Conservation (phyloP, 2,888 invertebrate species). For the Dryococelus australis region DNA sequence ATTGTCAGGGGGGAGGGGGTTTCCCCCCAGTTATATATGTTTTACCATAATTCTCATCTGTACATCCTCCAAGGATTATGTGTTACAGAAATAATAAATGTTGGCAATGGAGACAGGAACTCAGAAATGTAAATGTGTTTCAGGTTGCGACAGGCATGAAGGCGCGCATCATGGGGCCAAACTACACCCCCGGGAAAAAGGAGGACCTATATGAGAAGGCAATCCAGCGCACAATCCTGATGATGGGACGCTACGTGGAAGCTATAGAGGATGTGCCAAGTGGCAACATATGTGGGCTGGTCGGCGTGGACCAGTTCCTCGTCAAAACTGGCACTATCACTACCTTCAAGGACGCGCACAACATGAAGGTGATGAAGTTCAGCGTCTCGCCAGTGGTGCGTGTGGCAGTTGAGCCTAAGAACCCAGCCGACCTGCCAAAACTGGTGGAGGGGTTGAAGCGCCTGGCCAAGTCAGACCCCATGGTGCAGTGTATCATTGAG, state of each 20-base stretch:
- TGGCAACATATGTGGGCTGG: conserved; percentile 99
- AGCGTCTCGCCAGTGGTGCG: conserved; percentile 99
- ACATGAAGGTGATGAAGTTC: conserved; percentile 99
- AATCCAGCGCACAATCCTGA: conserved; percentile 98
- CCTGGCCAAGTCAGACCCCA: conserved; percentile 99
- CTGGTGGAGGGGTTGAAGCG: conserved; percentile 98
- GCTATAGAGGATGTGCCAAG: conserved; percentile 99
- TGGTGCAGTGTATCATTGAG: conserved; percentile 99
- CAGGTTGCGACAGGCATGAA: conserved; percentile 45
- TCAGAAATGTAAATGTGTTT: not conserved
- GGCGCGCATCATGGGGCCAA: conserved; percentile 99
- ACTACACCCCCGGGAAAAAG: conserved; percentile 97
- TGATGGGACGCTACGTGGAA: conserved; percentile 99
- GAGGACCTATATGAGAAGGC: conserved; percentile 99
- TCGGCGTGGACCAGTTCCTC: conserved; percentile 99
- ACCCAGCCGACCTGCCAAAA: conserved; percentile 98
- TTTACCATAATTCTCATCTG: too few relatives aligned
- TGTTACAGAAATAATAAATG: too few relatives aligned
- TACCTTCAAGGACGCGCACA: conserved; percentile 99
- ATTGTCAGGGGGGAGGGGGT: too few relatives aligned
- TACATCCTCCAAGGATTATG: too few relatives aligned
- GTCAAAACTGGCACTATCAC: conserved; percentile 99
- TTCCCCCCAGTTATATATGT: not conserved
- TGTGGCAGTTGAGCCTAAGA: conserved; percentile 99
- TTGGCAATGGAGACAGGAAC: too few relatives aligned